phyloP scores from a whole-genome alignment of 2,113 vertebrate species.

The Podilymbus podiceps region DNA sequence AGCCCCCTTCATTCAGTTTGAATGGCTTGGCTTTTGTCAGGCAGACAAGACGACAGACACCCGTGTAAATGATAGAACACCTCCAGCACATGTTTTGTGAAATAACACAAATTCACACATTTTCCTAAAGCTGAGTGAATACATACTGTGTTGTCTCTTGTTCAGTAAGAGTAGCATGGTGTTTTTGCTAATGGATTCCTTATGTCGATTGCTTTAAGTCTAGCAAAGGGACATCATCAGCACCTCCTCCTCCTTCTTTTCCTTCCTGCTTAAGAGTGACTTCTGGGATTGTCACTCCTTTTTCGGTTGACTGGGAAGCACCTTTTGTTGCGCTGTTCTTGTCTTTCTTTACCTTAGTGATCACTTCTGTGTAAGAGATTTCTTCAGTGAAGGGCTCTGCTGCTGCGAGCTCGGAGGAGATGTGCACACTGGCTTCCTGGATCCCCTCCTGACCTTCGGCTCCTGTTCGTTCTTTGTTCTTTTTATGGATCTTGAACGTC shows the following conservation, averaged over 20 bases:
- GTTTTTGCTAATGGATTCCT: not conserved
- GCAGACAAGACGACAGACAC: slow-evolving; percentile 3
- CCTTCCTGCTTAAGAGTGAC: slow-evolving; percentile 73
- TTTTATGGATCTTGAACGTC: slow-evolving; percentile 86
- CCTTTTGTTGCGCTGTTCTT: slow-evolving; percentile 69
- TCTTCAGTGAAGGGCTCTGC: slow-evolving; percentile 80
- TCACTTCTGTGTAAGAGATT: slow-evolving; percentile 81
- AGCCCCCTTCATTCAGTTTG: not conserved
- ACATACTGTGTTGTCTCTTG: not conserved
- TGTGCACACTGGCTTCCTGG: slow-evolving; percentile 68
- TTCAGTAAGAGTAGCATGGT: not conserved
- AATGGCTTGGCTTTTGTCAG: not conserved
- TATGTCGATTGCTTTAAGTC: slow-evolving; percentile 87
- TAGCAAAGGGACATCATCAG: slow-evolving; percentile 75
- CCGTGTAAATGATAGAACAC: not conserved
- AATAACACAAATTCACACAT: not conserved
- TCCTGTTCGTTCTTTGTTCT: slow-evolving; percentile 77
- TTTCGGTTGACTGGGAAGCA: slow-evolving; percentile 58
- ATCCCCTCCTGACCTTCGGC: slow-evolving; percentile 83
- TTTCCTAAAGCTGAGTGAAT: not conserved
- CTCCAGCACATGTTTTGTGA: not conserved
- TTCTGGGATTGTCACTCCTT: slow-evolving; percentile 56
- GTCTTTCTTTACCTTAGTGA: slow-evolving; percentile 81
- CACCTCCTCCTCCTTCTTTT: slow-evolving; percentile 73
- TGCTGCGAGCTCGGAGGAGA: slow-evolving; percentile 45